phyloP scores from a whole-genome alignment of 2,797 vertebrate species.

The Tiaroga cobitis region DNA sequence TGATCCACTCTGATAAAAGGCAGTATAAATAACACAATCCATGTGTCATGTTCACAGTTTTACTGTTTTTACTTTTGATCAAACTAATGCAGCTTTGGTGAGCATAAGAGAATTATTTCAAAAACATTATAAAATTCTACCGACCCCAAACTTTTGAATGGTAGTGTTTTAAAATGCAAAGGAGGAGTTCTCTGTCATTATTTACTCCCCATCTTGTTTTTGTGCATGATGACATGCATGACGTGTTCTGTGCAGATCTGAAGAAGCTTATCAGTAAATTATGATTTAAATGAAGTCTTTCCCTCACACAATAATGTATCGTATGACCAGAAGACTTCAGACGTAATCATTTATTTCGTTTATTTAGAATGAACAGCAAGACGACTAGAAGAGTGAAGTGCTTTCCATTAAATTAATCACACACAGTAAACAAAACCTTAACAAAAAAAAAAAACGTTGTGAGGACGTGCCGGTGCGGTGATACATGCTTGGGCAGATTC shows the following conservation, averaged over 20 bases:
- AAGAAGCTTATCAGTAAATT: neutral
- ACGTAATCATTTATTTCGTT: neutral
- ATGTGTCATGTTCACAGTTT: neutral
- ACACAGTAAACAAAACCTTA: too few relatives aligned
- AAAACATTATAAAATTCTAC: neutral
- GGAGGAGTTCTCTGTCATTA: neutral
- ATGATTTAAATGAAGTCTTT: neutral
- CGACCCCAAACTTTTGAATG: neutral
- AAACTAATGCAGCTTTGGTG: neutral
- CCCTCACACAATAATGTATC: neutral
- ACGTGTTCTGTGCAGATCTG: neutral
- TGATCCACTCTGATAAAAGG: neutral
- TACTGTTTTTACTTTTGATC: neutral
- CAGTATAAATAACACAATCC: neutral
- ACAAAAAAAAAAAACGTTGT: too few relatives aligned
- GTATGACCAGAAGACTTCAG: neutral
- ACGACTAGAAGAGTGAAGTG: too few relatives aligned
- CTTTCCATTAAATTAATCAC: too few relatives aligned
- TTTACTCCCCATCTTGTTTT: neutral
- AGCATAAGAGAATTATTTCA: neutral
- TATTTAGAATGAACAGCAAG: too few relatives aligned
- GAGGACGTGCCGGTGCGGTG: too few relatives aligned
- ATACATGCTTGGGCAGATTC: too few relatives aligned
- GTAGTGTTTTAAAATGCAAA: neutral
- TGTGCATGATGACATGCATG: neutral